Conservation (phyloP, 35 echinoderm and acorn worm genomes). For the Ophiothrix spiculata region DNA sequence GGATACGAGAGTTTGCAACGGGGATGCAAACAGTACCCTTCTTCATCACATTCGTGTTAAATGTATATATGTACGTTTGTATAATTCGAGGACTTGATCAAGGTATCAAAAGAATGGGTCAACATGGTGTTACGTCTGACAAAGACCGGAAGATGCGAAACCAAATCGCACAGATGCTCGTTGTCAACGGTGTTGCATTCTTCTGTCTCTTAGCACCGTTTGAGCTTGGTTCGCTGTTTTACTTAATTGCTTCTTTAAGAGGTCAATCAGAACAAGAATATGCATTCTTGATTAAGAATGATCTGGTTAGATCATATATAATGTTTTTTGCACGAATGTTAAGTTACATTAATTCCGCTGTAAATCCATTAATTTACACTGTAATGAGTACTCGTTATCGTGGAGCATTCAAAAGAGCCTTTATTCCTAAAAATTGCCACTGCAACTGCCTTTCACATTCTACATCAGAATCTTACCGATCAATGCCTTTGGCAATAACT, state of each 20-base stretch:
- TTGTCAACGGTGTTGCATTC: conserved; percentile 40
- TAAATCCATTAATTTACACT: background rate
- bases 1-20: background rate
- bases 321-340: background rate
- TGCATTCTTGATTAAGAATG: background rate
- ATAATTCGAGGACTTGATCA: conserved; percentile 34
- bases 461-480: too few species aligned
- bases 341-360: background rate
- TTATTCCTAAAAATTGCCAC: too few species aligned
- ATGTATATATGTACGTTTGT: conserved; percentile 18
- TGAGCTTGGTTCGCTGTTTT: background rate
- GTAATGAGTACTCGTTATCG: background rate
- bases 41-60: conserved; percentile 26
- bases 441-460: too few species aligned
- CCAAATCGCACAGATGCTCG: conserved; percentile 38
- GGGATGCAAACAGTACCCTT: conserved; percentile 34
- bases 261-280: background rate
- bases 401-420: background rate
- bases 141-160: background rate
- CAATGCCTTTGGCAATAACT: too few species aligned
- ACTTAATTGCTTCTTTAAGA: background rate
- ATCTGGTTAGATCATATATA: background rate
- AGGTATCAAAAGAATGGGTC: background rate
- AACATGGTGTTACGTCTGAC: background rate
- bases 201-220: conserved; percentile 44